These are phyloP conservation scores for Nanorana parkeri DNA, from an alignment of 2,113 vertebrate species.

Conservation along the genomic window DNA sequence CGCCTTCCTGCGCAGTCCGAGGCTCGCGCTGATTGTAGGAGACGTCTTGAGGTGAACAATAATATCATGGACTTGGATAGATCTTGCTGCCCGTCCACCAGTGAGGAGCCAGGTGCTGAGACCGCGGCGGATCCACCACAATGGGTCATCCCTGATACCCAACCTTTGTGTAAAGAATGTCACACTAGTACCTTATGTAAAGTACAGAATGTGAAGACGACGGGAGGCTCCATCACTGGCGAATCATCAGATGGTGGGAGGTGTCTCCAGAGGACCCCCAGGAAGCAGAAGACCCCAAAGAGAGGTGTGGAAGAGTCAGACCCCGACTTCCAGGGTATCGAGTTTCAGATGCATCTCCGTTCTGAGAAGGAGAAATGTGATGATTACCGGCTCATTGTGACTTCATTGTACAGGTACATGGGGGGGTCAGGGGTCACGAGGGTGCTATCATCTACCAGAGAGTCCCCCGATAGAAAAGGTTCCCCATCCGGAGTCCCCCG, in stretches of 20 bases:
- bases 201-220: background rate
- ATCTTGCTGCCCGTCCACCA: background rate
- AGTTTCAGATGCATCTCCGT: conserved; percentile 77
- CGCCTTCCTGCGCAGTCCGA: background rate
- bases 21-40: background rate
- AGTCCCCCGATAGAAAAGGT: too few species aligned
- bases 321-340: conserved; percentile 79
- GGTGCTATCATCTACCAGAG: too few species aligned
- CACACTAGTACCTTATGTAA: background rate
- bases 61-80: background rate
- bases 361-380: conserved; percentile 63
- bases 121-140: background rate
- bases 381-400: conserved; percentile 77
- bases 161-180: background rate
- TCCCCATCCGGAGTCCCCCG: too few species aligned
- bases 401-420: conserved; percentile 79
- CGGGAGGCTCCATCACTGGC: background rate
- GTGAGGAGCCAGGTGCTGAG: background rate
- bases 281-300: conserved; percentile 79
- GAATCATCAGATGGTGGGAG: background rate
- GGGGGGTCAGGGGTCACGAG: too few species aligned
- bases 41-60: background rate
- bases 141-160: background rate
- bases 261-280: conserved; percentile 64
- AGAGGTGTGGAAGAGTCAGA: conserved; percentile 75